phyloP scores from a whole-genome alignment of 1,140 invertebrate genomes.

The Leucophenga varia region DNA sequence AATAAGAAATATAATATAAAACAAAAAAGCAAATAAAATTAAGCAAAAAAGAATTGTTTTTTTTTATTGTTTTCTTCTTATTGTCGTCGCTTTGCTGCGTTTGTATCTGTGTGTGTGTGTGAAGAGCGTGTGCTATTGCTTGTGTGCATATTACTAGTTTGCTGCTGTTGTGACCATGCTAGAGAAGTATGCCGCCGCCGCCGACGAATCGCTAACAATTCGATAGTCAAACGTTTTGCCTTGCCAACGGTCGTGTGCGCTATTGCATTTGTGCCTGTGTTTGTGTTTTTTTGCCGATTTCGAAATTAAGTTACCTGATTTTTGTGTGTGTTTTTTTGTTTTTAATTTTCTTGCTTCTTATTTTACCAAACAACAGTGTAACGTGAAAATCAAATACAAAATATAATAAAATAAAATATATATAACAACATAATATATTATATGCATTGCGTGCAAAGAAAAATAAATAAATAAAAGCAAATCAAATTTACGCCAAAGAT shows the following conservation, averaged over 20 bases:
- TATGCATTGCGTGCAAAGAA: too few relatives aligned
- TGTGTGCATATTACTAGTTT: conserved; percentile 5
- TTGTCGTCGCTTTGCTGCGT: conserved; percentile 16
- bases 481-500: too few relatives aligned
- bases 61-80: too few relatives aligned
- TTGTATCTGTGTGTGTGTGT: conserved; percentile 8
- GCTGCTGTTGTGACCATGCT: too few relatives aligned
- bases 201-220: too few relatives aligned
- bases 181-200: too few relatives aligned
- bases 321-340: conserved; percentile 24
- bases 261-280: conserved; percentile 12
- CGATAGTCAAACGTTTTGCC: too few relatives aligned
- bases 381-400: too few relatives aligned
- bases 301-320: conserved; percentile 35
- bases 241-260: conserved; percentile 1
- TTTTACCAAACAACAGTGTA: conserved; percentile 12
- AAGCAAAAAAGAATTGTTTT: conserved; percentile 3
- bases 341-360: conserved; percentile 11
- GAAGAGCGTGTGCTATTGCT: conserved; percentile 8
- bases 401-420: too few relatives aligned
- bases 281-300: conserved; percentile 31
- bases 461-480: conserved; percentile 22
- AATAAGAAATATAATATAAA: conserved; percentile 32
- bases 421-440: too few relatives aligned
- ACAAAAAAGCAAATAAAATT: conserved; percentile 29